Percentiles rank a stretch among this genome's conserved stretches.
phyloP scores from a whole-genome alignment of 2,888 invertebrate genomes.

The Xanthia togata region DNA sequence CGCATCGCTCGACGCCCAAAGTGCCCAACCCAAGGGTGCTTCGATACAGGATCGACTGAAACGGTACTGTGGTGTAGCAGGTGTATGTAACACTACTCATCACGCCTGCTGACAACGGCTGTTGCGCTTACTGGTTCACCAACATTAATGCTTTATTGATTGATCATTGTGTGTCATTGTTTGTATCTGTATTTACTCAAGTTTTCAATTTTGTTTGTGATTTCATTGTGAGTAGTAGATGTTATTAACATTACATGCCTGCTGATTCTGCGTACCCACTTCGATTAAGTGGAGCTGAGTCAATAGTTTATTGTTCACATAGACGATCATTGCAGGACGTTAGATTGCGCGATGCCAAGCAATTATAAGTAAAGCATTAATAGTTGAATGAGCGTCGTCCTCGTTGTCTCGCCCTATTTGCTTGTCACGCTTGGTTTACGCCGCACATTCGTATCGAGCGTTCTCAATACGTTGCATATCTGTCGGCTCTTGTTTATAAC shows the following conservation, averaged over 20 bases:
- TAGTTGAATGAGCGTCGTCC: conserved; percentile 75
- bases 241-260: conserved; percentile 6
- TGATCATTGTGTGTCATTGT: conserved; percentile 23
- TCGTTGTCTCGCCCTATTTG: conserved; percentile 83
- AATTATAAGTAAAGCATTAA: conserved; percentile 74
- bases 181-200: conserved; percentile 8
- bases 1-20: conserved; percentile 78
- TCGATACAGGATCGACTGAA: conserved; percentile 84
- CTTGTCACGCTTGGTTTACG: conserved; percentile 81
- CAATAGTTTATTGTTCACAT: conserved; percentile 25
- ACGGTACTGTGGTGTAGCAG: conserved; percentile 80
- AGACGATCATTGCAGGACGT: conserved; percentile 30
- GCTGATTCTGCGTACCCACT: conserved; percentile 13
- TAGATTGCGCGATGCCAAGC: conserved; percentile 51
- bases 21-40: conserved; percentile 61
- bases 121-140: conserved; percentile 62
- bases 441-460: conserved; percentile 70
- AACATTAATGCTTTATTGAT: conserved; percentile 69
- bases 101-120: conserved; percentile 54
- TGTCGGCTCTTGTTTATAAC: conserved; percentile 68
- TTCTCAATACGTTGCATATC: conserved; percentile 71
- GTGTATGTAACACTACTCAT: conserved; percentile 51
- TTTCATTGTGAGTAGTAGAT: conserved; percentile 8
- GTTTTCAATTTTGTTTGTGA: conserved; percentile 28
- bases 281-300: conserved; percentile 6